Base-by-base conservation (phyloP, 2,888 invertebrate species). In the Tigriopus californicus region DNA sequence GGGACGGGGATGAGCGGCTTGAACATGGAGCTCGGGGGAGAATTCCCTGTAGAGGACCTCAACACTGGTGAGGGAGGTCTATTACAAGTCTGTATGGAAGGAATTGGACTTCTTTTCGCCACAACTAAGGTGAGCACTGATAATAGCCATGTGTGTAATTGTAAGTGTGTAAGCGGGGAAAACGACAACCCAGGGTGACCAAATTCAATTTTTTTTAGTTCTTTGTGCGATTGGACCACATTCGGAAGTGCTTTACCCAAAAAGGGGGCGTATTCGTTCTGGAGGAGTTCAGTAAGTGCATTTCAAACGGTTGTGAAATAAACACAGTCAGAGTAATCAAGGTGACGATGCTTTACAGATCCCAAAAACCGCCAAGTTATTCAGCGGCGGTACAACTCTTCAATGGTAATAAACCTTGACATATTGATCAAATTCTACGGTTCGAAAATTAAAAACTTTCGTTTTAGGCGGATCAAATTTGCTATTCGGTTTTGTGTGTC, bases 211-310 rank as follows among this genome's bases (percentile, higher is more conserved):
- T 33, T 69, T 87, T 89, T 68, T 85, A 97, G 95, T 97, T 95
- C 78, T 98, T 98, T 80, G 92, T 98, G 74, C 85, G 94, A 72
- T 81, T 98, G 77, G 88, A 90, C 76, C 94, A 95, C 76, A 98
- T 98, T 75, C 83, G 94, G 75, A 98, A 97, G 77, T 98, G 98
- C 78, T 97, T 95, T 78, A 95, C 97, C 62, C 92, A 91, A 75
- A 95, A 94, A 74, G 97, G 95, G 72, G 94, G 92, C 73, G 87
- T 97, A 74, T 98, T 98, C 79, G 86, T 98, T 71, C 80, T 98
- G 74, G 98, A 98, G 79, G 97, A 98, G 82, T 97, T 86, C 77
- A 97, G 97, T 98, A 80, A 91, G 94, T 86, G 60, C 57, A 52
- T 22, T 40, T 11, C 67, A 63, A 53, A 33, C 8, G n/a, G n/a